A percentile compares a stretch with the other conserved stretches of the same genome.
These are phyloP conservation scores for Gerris buenoi DNA, from an alignment of 1,140 invertebrate genomes.

Conservation along the genomic window DNA sequence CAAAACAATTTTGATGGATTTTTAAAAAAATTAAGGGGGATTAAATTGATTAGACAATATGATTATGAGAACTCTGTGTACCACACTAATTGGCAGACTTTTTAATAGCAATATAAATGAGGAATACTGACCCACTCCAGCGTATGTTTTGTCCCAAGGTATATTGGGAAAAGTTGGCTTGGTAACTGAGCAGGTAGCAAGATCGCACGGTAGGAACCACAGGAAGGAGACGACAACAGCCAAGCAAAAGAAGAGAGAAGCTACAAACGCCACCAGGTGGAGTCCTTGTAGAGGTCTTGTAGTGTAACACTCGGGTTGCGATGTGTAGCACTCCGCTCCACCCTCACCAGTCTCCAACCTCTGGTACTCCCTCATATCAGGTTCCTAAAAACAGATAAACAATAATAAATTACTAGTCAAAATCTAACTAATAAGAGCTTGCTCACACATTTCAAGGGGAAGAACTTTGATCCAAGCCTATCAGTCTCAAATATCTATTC, in stretches of 20 bases:
- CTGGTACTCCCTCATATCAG: constrained; percentile 19
- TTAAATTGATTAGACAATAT: too few species aligned
- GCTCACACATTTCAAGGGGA: too few species aligned
- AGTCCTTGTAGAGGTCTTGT: constrained; percentile 36
- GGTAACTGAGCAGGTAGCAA: constrained; percentile 40
- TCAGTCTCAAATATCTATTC: too few species aligned
- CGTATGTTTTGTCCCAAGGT: constrained; percentile 50
- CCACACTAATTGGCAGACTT: too few species aligned
- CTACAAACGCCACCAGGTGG: constrained; percentile 44
- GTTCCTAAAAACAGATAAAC: neutral
- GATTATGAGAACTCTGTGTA: too few species aligned
- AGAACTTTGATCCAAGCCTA: too few species aligned
- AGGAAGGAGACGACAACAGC: constrained; percentile 53
- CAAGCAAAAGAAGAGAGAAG: constrained; percentile 50
- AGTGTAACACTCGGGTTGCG: constrained; percentile 12
- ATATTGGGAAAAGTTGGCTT: constrained; percentile 37
- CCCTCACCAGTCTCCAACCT: constrained; percentile 16
- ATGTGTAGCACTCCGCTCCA: constrained; percentile 7
- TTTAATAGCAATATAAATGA: neutral
- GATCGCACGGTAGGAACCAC: constrained; percentile 56
- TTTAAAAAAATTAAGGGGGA: too few species aligned
- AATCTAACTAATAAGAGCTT: too few species aligned
- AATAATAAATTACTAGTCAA: too few species aligned
- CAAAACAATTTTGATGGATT: too few species aligned
- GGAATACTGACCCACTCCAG: constrained; percentile 39